A percentile compares a stretch with the other conserved stretches of the same genome.
These are phyloP conservation scores for Archips xylosteana DNA, from an alignment of 2,888 invertebrate species.

Conservation along the genomic window DNA sequence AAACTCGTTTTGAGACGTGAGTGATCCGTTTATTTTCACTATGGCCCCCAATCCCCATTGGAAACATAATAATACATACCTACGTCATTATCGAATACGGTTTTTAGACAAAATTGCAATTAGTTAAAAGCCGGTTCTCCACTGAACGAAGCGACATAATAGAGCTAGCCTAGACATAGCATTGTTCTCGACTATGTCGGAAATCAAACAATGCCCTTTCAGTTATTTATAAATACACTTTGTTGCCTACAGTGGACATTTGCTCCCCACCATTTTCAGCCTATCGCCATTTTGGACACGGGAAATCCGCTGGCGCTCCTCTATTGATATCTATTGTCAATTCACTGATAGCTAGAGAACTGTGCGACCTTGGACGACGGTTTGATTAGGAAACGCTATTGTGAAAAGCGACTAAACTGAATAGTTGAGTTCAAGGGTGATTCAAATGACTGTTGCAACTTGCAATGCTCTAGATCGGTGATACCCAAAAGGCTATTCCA, in stretches of 20 bases:
- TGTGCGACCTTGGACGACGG: background rate
- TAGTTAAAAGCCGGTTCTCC: no score
- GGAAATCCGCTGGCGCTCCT: constrained; percentile 17
- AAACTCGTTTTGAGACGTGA: no score
- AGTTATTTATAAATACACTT: background rate
- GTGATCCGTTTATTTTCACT: no score
- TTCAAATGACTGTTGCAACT: background rate
- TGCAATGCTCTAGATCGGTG: no score
- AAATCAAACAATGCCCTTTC: background rate
- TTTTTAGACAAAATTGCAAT: no score
- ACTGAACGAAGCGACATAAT: no score
- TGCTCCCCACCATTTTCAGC: background rate
- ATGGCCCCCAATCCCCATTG: no score
- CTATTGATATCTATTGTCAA: constrained; percentile 15
- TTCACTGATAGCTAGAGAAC: constrained; percentile 9
- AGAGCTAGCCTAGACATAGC: background rate
- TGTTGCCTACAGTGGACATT: background rate
- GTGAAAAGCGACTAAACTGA: background rate
- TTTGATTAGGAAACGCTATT: background rate
- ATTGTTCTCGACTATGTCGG: background rate
- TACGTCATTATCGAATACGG: no score
- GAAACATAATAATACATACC: no score
- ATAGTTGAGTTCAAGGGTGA: background rate
- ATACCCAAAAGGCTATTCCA: no score
- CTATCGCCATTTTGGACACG: constrained; percentile 17